Conservation (phyloP, 2,888 invertebrate genomes). For the Cephus rjabovi region DNA sequence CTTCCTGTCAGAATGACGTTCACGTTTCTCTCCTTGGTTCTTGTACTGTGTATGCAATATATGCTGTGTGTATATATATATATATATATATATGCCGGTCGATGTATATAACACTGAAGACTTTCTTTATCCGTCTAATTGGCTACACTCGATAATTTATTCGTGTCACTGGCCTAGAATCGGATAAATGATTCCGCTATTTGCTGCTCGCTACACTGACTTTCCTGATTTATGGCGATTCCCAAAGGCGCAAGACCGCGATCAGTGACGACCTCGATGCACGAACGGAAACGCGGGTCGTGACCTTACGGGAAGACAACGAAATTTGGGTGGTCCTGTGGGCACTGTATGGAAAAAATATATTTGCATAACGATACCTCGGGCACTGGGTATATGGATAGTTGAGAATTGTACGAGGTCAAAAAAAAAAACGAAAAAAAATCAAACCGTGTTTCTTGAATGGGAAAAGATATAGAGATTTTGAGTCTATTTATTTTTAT, state of each 20-base stretch:
- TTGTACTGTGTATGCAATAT: background rate
- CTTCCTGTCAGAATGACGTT: background rate
- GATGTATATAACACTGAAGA: background rate
- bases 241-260: background rate
- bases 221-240: background rate
- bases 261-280: background rate
- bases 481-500: background rate
- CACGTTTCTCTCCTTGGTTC: background rate
- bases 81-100: too few species aligned
- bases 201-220: background rate
- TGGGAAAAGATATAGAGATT: background rate
- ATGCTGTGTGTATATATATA: background rate
- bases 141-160: background rate
- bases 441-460: too few species aligned
- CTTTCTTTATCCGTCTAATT: background rate
- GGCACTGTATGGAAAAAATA: background rate
- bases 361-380: background rate
- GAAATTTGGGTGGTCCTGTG: background rate
- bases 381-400: background rate
- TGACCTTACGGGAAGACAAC: background rate
- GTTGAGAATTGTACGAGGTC: background rate
- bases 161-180: background rate
- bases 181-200: background rate
- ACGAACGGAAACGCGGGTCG: background rate
- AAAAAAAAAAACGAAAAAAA: background rate